These are phyloP conservation scores for Anoplius nigerrimus DNA, from an alignment of 2,888 invertebrate genomes.

Conservation along the genomic window DNA sequence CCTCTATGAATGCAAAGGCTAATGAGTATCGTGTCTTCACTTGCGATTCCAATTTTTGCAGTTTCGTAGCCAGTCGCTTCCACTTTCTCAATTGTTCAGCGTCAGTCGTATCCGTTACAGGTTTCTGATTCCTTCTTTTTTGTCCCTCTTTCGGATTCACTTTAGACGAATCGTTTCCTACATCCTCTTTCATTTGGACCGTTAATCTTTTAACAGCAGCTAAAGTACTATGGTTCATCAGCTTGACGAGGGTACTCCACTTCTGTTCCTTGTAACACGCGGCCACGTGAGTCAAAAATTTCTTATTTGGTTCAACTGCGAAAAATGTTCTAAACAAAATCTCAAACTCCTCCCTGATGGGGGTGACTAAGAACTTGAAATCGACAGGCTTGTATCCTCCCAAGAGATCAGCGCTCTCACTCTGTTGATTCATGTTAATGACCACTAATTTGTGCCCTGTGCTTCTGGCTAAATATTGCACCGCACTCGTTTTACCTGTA, in stretches of 20 bases:
- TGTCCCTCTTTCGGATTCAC: slow-evolving; percentile 3
- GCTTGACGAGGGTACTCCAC: slow-evolving; percentile 83
- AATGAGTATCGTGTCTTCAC: slow-evolving; percentile 84
- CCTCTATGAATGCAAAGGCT: slow-evolving; percentile 95
- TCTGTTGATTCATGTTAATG: slow-evolving; percentile 99
- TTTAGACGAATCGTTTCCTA: not conserved
- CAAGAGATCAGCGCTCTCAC: slow-evolving; percentile 95
- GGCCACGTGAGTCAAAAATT: slow-evolving; percentile 88
- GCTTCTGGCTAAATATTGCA: slow-evolving; percentile 92
- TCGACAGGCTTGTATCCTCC: slow-evolving; percentile 99
- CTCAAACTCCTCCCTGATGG: slow-evolving; percentile 90
- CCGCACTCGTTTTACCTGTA: slow-evolving; percentile 96
- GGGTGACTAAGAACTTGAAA: slow-evolving; percentile 87
- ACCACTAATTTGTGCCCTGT: slow-evolving; percentile 91
- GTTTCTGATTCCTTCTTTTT: not conserved
- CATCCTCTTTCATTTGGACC: slow-evolving; percentile 36
- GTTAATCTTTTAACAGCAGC: slow-evolving; percentile 80
- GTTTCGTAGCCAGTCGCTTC: slow-evolving; percentile 75
- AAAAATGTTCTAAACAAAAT: slow-evolving; percentile 87
- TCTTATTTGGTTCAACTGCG: slow-evolving; percentile 85
- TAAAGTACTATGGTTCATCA: slow-evolving; percentile 84
- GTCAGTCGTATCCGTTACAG: not conserved
- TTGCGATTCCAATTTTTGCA: slow-evolving; percentile 85
- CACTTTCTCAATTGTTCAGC: slow-evolving; percentile 53
- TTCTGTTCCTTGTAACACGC: slow-evolving; percentile 84